Evolutionary conservation across 2,797 vertebrate species (phyloP), one percentile per base, ranked within the genome.

Genomic region (Diceros bicornis): DNA sequence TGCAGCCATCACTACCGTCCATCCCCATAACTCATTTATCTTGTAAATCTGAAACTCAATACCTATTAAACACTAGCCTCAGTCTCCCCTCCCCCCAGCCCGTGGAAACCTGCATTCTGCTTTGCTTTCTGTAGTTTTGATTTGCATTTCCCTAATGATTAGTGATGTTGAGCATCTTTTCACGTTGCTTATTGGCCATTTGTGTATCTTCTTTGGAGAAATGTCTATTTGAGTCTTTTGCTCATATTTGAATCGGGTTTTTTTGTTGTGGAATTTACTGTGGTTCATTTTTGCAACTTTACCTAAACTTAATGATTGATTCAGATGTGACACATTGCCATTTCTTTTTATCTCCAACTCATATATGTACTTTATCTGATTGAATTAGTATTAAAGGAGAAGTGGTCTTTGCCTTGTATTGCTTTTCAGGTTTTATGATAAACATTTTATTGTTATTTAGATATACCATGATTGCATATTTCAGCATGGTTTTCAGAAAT

Each of bases 401-500:
- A 34, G 25, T 16, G 25, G 20, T 59, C 55, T 95, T 69, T 66
- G 16, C 21, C 25, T 86, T 89, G 13, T 66, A n/a, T 82, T 71
- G 61, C 57, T 75, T 85, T 74, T 64, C 37, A 93, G 25, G 13
- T 79, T 93, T 94, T 93, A 21, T 79, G 59, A 32, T 47, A n/a
- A 59, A 27, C 47, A 41, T 11, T 55, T 57, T 71, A 77, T 77
- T 79, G 61, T n/a, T 41, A 6, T n/a, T 93, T 69, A 92, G 41
- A 27, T 81, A 27, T 18, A n/a, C 2, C 62, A 3, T 62, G 29
- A 85, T 77, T 79, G 5, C 23, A 94, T 96, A 89, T 69, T 86
- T 92, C 23, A 95, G 34, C 16, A 44, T 82, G 44, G 32, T 89
- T 75, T 91, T 50, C 71, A 91, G 87, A 74, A 89, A 77, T 83